Conservation (phyloP, 2,113 vertebrate species). For the Xyliphius kryptos region DNA sequence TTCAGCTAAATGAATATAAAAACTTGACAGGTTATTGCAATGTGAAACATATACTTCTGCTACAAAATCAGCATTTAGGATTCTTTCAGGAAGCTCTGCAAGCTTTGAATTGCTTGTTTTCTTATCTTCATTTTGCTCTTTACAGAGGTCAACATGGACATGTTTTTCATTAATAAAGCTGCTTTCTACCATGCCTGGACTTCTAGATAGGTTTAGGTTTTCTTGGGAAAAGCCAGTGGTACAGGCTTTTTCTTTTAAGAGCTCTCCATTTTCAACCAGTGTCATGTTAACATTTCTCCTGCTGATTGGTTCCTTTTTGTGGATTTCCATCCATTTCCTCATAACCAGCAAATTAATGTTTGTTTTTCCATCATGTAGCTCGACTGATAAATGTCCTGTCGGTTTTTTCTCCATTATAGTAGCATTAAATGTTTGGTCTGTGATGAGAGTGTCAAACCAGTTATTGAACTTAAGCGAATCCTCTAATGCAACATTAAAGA, state of each 20-base stretch:
- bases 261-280: background rate
- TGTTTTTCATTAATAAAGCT: background rate
- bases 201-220: background rate
- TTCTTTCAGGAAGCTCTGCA: slow-evolving; percentile 60
- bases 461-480: slow-evolving; percentile 60
- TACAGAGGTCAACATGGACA: background rate
- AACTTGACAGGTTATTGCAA: slow-evolving; percentile 67
- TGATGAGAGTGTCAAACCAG: slow-evolving; percentile 72
- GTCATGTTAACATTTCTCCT: background rate
- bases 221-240: background rate
- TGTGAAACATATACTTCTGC: slow-evolving; percentile 75
- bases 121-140: no score
- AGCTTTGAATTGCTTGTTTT: slow-evolving; percentile 45
- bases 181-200: background rate
- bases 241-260: background rate
- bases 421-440: slow-evolving; percentile 63
- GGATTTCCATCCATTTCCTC: slow-evolving; percentile 41
- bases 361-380: slow-evolving; percentile 66
- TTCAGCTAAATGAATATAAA: slow-evolving; percentile 74
- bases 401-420: slow-evolving; percentile 67
- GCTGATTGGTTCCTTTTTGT: background rate
- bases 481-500: slow-evolving; percentile 62
- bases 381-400: slow-evolving; percentile 73
- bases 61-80: slow-evolving; percentile 59
- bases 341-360: slow-evolving; percentile 72